Percentiles rank a stretch among this genome's conserved stretches.
phyloP scores from a whole-genome alignment of 2,797 vertebrate species.

The Urophycis tenuis region DNA sequence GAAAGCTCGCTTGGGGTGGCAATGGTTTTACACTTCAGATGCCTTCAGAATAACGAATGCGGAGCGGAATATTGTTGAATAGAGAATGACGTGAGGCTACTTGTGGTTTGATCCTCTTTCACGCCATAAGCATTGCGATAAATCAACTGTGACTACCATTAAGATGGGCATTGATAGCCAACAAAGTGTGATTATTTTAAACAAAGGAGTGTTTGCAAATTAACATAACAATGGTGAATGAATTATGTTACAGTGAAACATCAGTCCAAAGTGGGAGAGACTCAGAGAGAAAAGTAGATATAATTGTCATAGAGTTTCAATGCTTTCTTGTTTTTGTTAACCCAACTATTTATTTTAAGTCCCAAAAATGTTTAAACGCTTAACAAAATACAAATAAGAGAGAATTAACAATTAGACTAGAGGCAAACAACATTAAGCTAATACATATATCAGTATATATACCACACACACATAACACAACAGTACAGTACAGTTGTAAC shows the following conservation, averaged over 20 bases:
- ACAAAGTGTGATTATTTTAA: conserved; percentile 15
- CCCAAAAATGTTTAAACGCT: neutral
- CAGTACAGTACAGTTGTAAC: neutral
- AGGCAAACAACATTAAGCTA: neutral
- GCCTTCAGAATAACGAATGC: neutral
- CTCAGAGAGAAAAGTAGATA: neutral
- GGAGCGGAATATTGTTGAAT: neutral
- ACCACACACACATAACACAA: neutral
- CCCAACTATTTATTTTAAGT: neutral
- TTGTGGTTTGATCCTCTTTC: conserved; percentile 20
- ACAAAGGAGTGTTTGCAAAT: neutral
- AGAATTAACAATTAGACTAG: neutral
- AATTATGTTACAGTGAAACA: neutral
- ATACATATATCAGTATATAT: neutral
- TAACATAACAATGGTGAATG: neutral
- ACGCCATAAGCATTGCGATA: conserved; percentile 23
- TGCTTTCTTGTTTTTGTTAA: neutral
- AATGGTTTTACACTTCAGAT: neutral
- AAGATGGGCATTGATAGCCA: conserved; percentile 31
- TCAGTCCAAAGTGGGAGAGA: neutral
- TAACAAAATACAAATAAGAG: conserved; percentile 16
- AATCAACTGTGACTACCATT: conserved; percentile 41
- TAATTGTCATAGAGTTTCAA: neutral
- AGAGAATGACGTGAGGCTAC: neutral
- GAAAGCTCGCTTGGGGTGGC: neutral